phyloP scores from a whole-genome alignment of 2,797 vertebrate genomes.

The Eospalax fontanierii region DNA sequence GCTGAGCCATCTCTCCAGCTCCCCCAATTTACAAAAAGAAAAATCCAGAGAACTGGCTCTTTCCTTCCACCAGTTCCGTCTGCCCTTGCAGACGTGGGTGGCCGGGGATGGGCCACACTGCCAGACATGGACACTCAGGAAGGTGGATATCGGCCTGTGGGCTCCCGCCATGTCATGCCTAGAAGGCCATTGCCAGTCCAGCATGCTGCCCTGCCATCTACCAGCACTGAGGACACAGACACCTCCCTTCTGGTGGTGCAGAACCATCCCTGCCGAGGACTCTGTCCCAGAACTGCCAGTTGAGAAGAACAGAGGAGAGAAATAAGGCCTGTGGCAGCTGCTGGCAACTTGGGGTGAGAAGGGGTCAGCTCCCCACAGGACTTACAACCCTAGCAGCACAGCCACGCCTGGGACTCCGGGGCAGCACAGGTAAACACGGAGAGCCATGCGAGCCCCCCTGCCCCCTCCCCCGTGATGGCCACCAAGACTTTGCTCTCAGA shows the following conservation, averaged over 20 bases:
- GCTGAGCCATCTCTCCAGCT: too few relatives aligned
- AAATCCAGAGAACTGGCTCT: not conserved
- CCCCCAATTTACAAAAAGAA: too few relatives aligned
- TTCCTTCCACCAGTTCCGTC: not conserved
- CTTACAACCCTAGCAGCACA: not conserved
- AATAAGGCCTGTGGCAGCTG: not conserved
- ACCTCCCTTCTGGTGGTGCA: not conserved
- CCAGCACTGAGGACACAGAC: not conserved
- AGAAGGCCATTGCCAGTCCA: not conserved
- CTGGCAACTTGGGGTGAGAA: not conserved
- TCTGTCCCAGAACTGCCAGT: not conserved
- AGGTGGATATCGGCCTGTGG: conserved; percentile 16
- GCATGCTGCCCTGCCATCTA: not conserved
- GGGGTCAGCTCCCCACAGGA: not conserved
- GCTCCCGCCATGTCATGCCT: not conserved
- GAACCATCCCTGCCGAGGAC: not conserved
- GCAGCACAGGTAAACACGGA: not conserved
- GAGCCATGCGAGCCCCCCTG: fast-evolving
- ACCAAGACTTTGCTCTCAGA: not conserved
- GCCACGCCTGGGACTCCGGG: not conserved
- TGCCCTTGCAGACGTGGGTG: not conserved
- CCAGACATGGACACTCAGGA: not conserved
- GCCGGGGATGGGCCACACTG: not conserved
- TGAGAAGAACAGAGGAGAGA: not conserved
- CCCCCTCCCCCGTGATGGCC: not conserved